A percentile compares a stretch with the other conserved stretches of the same genome.
phyloP scores from a whole-genome alignment of 2,888 invertebrate species.

The Rotaria macrura region DNA sequence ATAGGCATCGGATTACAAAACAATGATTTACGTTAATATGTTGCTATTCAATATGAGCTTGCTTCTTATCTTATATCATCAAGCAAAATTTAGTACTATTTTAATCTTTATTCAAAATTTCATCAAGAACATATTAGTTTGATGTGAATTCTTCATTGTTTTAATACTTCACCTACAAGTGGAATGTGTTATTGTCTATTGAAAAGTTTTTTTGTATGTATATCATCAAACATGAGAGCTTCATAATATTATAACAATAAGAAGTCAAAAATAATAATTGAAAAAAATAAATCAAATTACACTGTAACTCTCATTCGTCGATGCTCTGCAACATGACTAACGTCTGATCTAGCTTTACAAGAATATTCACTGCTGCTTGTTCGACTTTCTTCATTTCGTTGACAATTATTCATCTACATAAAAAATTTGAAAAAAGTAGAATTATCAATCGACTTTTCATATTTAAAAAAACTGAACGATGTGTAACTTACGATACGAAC shows the following conservation, averaged over 20 bases:
- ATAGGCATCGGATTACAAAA: neutral
- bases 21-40: neutral
- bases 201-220: no score
- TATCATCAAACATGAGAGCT: no score
- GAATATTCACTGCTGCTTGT: neutral
- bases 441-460: neutral
- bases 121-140: neutral
- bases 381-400: neutral
- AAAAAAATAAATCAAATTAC: neutral
- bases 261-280: neutral
- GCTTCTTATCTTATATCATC: neutral
- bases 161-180: no score
- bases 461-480: no score
- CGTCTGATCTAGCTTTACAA: neutral
- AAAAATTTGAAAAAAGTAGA: no score
- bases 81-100: neutral
- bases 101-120: neutral
- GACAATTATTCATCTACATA: neutral
- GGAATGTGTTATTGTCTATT: no score
- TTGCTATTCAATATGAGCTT: neutral
- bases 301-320: no score
- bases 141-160: no score
- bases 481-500: neutral
- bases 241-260: neutral
- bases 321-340: neutral